Conservation (phyloP, 2,113 vertebrate genomes). For the Sterrhoptilus dennistouni region DNA sequence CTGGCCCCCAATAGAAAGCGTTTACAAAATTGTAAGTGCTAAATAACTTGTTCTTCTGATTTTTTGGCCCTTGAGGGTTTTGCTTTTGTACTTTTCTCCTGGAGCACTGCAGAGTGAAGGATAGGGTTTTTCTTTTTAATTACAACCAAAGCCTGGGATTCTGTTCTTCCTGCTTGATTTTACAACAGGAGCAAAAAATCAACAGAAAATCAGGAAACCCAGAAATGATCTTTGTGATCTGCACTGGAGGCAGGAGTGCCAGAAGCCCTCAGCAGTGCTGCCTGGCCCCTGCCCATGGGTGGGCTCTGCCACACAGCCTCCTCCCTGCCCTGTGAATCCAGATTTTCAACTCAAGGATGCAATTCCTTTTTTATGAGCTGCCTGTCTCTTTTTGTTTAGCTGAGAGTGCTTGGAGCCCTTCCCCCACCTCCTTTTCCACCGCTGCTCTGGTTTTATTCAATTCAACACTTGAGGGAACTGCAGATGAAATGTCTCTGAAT, state of each 20-base stretch:
- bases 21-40: neutral
- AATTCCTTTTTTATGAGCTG: constrained; percentile 59
- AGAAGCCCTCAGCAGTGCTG: neutral
- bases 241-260: neutral
- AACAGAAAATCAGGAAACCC: neutral
- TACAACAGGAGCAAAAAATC: neutral
- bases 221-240: neutral
- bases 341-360: constrained; percentile 59
- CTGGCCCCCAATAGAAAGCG: neutral
- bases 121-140: neutral
- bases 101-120: neutral
- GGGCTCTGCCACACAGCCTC: neutral
- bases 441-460: constrained; percentile 73
- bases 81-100: neutral
- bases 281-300: neutral
- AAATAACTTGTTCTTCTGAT: neutral
- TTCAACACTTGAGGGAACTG: constrained; percentile 79
- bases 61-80: neutral
- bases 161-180: neutral
- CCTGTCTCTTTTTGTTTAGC: constrained; percentile 72
- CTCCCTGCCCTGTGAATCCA: constrained; percentile 19
- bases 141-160: neutral
- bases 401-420: constrained; percentile 59
- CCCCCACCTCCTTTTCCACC: constrained; percentile 65
- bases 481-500: constrained; percentile 80